These are phyloP conservation scores for Silurus asotus DNA, from an alignment of 2,113 vertebrate species.

Conservation along the genomic window DNA sequence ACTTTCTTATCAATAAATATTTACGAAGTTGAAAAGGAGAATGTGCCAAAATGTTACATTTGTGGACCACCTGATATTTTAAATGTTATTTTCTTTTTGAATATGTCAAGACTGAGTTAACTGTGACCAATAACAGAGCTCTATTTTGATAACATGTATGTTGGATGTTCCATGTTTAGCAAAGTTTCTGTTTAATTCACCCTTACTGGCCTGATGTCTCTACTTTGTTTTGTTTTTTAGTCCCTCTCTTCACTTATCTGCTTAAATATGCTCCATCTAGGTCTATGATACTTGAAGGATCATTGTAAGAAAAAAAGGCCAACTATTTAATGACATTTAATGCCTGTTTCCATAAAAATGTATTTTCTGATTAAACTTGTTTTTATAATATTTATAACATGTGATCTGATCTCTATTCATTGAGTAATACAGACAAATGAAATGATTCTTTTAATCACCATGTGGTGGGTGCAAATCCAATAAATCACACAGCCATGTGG, in stretches of 20 bases:
- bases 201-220: constrained; percentile 23
- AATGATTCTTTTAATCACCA: constrained; percentile 16
- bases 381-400: constrained; percentile 49
- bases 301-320: constrained; percentile 38
- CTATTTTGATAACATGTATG: constrained; percentile 40
- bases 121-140: constrained; percentile 46
- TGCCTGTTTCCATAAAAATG: constrained; percentile 40
- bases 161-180: constrained; percentile 47
- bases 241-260: constrained; percentile 8
- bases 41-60: constrained; percentile 49
- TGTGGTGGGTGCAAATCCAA: background rate
- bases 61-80: constrained; percentile 22
- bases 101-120: constrained; percentile 32
- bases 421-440: background rate
- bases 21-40: constrained; percentile 10
- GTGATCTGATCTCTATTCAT: constrained; percentile 34
- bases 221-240: constrained; percentile 26
- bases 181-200: constrained; percentile 40
- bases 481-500: background rate
- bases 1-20: constrained; percentile 10
- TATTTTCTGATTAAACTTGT: constrained; percentile 59
- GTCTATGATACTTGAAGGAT: constrained; percentile 51
- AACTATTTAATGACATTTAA: constrained; percentile 39
- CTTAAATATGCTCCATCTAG: constrained; percentile 11
- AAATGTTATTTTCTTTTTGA: constrained; percentile 9